Evolutionary conservation across 2,797 vertebrate genomes (phyloP), one percentile per base, ranked within the genome.

Genomic region (Anguilla megastoma): DNA sequence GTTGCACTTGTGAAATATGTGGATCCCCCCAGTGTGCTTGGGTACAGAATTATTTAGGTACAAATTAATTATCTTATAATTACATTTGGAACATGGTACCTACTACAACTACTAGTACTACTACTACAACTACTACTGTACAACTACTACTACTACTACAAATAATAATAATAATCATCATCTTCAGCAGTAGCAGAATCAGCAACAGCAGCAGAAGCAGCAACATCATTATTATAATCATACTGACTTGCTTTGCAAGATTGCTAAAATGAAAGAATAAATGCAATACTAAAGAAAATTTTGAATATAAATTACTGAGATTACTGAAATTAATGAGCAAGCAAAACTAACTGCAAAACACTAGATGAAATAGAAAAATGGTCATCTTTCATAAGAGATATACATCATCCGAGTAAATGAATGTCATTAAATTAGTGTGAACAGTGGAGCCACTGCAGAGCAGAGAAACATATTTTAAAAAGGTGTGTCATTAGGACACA

Each of bases 381-480:
- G 94, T 95, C 91, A 95, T 94, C 91, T 93, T 92, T 93, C 94
- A 94, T 96, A 95, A 94, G 91, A 93, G 93, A 94, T 93, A 93
- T 94, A 93, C 91, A 94, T 87, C 90, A 93, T 92, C 92, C 89
- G 90, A 92, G 91, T 91, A 90, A 93, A 94, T 93, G 94, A 94
- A 94, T 91, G 90, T 90, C 90, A 92, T 91, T 91, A 95, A 95
- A 95, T 95, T 92, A 95, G 86, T 93, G 86, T 95, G 94, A 95
- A 94, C 93, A 91, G 91, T 93, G 92, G 79, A 50, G 45, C 50
- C 24, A 82, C n/a, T 50, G 24, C 79, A 48, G 45, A 82, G 79
- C 24, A 50, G 41, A 82, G 45, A 6, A 82, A 21, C 24, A 41
- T 0, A n/a, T n/a, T 82, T 50, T 5, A 41, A 85, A 27, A 88